Base-by-base conservation (phyloP, 2,113 vertebrate species). In the Trochalopteron elliotii region DNA sequence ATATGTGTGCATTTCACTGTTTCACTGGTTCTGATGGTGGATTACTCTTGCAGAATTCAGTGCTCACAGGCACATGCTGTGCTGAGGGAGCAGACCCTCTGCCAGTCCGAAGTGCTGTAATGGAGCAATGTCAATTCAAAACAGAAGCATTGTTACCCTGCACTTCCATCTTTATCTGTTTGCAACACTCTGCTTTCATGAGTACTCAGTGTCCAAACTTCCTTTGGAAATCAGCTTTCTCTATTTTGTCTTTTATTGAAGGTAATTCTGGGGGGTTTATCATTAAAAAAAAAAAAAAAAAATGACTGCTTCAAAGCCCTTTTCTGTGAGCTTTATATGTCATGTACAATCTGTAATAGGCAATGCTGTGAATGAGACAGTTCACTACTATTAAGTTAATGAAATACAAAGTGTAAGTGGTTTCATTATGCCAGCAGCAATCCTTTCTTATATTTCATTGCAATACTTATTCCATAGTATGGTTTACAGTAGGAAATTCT, bases 301-400 rank as follows among this genome's bases (percentile, higher is more conserved):
- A 39, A 39, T n/a, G n/a, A n/a, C n/a, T n/a, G n/a, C n/a, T 87
- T 76, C 55, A 67, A 74, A 83, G 22, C 6, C 21, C 18, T 52
- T 92, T 89, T 64, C 49, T 49, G 28, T 55, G 47, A 24, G 9
- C 75, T 87, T 91, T 77, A 9, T 60, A 42, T 56, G 45, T 81
- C 60, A 14, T 14, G n/a, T 83, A 39, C 60, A 52, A 70, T 77
- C 78, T 8, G 0, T 83, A 83, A 88, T 42, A 70, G 49, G 49
- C 40, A 91, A 40, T 76, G 45, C 37, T 83, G 47, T 55, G 68
- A 96, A 94, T 78, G 82, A 93, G 89, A 90, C 50, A 83, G 84
- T 83, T 96, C 70, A 77, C 92, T 88, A 82, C 83, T 83, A 94
- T 93, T 90, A 95, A 83, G 79, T 64, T 92, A 93, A 96, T 95